phyloP scores from a whole-genome alignment of 2,113 vertebrate genomes.

The Xiphias gladius region DNA sequence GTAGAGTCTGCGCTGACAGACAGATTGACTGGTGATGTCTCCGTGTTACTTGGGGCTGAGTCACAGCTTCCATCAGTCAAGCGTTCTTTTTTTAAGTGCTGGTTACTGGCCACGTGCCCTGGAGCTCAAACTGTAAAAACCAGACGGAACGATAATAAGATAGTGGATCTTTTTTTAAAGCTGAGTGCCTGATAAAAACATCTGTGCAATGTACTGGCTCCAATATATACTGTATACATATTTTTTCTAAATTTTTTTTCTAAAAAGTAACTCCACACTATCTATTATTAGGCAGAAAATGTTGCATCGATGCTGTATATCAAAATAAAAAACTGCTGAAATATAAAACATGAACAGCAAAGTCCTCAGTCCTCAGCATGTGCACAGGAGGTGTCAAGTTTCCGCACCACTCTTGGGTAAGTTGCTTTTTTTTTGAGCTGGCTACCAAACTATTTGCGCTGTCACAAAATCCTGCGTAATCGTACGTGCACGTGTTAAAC shows the following conservation, averaged over 20 bases:
- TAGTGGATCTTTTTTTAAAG: neutral
- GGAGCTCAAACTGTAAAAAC: neutral
- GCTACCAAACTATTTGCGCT: neutral
- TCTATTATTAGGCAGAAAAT: neutral
- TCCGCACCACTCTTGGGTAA: neutral
- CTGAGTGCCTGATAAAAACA: neutral
- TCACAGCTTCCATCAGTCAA: slow-evolving; percentile 21
- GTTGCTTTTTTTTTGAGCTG: neutral
- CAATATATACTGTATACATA: neutral
- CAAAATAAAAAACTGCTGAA: neutral
- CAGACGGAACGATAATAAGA: neutral
- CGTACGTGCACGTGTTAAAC: neutral
- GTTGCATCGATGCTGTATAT: neutral
- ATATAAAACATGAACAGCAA: neutral
- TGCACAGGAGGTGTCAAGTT: neutral
- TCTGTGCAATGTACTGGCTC: neutral
- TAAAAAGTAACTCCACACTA: neutral
- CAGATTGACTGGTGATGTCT: slow-evolving; percentile 11
- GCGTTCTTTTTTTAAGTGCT: neutral
- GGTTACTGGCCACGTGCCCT: slow-evolving; percentile 4
- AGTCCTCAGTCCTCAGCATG: neutral
- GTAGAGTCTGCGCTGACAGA: neutral
- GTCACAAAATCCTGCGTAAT: neutral
- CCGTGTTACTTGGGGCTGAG: slow-evolving; percentile 9
- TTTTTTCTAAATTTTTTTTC: too few relatives aligned